Evolutionary conservation across 2,888 invertebrate species (phyloP), one percentile per base, ranked within the genome.

Genomic region (Tryphoninae sp.): DNA sequence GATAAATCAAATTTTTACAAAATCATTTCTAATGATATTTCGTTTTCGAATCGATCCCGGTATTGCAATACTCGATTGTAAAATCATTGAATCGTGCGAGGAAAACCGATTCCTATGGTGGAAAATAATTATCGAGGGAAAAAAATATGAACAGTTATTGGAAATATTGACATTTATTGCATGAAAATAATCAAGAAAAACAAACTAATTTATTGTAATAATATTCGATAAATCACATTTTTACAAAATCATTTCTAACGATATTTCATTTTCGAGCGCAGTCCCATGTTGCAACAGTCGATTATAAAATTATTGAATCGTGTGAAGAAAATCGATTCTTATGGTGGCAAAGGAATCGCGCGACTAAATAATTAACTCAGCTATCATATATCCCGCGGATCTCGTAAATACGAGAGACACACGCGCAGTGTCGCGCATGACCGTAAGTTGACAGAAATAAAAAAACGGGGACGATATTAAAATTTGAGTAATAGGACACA

Each of bases 81-180:
- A 75, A 84, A 78, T 81, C 64, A 64, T 74, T 68, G 61, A 58
- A 77, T 77, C 64, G 74, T 74, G 74, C 67, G 77, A 62, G 72
- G 72, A 53, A 77, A 78, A 45, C 13, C 45, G 11, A 45, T 13
- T 9, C 13, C 13, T 11, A 45, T 45, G 13, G 0, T 45, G 13
- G 8, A 19, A 19, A 19, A 19, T 19, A 19, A 19, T 1, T 19
- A 19, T 1, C 19, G 19, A 19, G 26, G 3, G 3, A 4, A 2
- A 26, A 26, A 26, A 2, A 2, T 4, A 26, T 4, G 26, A 26
- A 26, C 4, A 26, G 4, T 26, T 26, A 26, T 11, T 45, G 45
- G 2, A 45, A 45, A 45, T 45, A 45, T 45, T 45, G 13, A 45
- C 1, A 7, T 45, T 45, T 49, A 53, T 33, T 13, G 13, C n/a